Conservation (phyloP, 2,888 invertebrate genomes). For the Acholoe squamosa region DNA sequence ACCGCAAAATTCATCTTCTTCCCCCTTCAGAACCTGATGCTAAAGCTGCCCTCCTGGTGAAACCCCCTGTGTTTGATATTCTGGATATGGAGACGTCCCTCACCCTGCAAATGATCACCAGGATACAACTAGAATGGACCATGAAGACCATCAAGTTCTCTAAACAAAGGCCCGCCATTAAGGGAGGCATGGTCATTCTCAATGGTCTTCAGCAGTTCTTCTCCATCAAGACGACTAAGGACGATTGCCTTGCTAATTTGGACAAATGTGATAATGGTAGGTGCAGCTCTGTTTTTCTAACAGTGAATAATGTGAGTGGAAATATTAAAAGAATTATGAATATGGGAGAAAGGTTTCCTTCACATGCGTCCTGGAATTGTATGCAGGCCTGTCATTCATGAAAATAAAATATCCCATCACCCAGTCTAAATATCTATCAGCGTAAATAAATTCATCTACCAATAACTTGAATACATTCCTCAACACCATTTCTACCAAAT, state of each 20-base stretch:
- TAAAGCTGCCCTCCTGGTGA: not conserved
- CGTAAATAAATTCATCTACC: too few species aligned
- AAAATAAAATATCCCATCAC: too few species aligned
- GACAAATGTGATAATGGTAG: slow-evolving; percentile 27
- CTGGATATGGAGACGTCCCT: slow-evolving; percentile 16
- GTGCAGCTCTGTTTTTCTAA: not conserved
- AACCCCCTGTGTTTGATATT: not conserved
- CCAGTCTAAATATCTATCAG: too few species aligned
- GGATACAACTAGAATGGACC: not conserved
- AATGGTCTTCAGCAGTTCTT: not conserved
- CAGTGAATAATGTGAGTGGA: too few species aligned
- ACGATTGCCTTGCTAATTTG: slow-evolving; percentile 47
- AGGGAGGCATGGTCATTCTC: not conserved
- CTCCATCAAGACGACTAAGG: slow-evolving; percentile 32
- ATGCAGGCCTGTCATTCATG: too few species aligned
- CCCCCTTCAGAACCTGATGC: not conserved
- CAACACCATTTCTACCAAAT: too few species aligned
- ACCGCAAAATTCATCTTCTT: too few species aligned
- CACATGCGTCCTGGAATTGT: too few species aligned
- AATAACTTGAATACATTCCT: too few species aligned
- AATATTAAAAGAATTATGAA: too few species aligned
- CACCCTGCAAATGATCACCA: not conserved
- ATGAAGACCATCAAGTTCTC: not conserved
- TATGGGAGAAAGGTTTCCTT: too few species aligned
- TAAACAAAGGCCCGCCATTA: not conserved